Percentiles rank a stretch among this genome's conserved stretches.
These are phyloP conservation scores for Peromyscus nudipes DNA, from an alignment of 2,797 vertebrate genomes.

Conservation along the genomic window DNA sequence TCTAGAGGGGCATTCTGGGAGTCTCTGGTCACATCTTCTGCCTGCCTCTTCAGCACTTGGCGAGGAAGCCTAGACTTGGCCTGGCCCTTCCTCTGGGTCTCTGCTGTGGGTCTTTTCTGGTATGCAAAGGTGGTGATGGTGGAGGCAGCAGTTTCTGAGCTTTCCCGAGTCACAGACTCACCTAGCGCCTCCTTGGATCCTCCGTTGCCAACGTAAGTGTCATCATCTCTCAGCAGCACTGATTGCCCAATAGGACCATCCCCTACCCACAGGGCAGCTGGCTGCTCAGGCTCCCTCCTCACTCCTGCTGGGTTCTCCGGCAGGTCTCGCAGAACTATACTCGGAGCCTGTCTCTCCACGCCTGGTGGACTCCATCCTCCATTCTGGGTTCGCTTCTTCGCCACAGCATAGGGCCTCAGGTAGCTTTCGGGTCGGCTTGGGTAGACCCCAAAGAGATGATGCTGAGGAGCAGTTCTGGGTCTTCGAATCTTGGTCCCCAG, in stretches of 20 bases:
- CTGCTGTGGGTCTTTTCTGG: slow-evolving; percentile 20
- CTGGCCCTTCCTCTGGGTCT: neutral
- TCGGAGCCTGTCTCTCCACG: accelerated
- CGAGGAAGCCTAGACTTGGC: slow-evolving; percentile 7
- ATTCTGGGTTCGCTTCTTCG: neutral
- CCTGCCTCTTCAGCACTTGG: slow-evolving; percentile 80
- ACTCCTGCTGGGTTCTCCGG: slow-evolving; percentile 15
- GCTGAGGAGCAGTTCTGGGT: slow-evolving; percentile 85
- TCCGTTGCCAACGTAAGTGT: slow-evolving; percentile 46
- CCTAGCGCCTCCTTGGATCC: slow-evolving; percentile 40
- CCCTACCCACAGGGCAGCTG: neutral
- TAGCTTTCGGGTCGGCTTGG: slow-evolving; percentile 82
- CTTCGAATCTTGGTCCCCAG: slow-evolving; percentile 87
- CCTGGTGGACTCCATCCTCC: neutral
- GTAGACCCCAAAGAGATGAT: slow-evolving; percentile 90
- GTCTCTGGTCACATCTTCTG: slow-evolving; percentile 77
- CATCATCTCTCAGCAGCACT: slow-evolving; percentile 37
- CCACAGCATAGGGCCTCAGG: slow-evolving; percentile 60
- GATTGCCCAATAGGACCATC: slow-evolving; percentile 47
- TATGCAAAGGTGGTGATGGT: neutral
- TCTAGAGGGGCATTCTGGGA: slow-evolving; percentile 56
- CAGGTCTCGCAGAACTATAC: neutral
- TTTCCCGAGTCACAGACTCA: slow-evolving; percentile 5
- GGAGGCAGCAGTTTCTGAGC: slow-evolving; percentile 5
- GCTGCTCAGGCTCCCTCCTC: neutral